Base-by-base conservation (phyloP, 2,797 vertebrate species). In the Podargus strigoides region DNA sequence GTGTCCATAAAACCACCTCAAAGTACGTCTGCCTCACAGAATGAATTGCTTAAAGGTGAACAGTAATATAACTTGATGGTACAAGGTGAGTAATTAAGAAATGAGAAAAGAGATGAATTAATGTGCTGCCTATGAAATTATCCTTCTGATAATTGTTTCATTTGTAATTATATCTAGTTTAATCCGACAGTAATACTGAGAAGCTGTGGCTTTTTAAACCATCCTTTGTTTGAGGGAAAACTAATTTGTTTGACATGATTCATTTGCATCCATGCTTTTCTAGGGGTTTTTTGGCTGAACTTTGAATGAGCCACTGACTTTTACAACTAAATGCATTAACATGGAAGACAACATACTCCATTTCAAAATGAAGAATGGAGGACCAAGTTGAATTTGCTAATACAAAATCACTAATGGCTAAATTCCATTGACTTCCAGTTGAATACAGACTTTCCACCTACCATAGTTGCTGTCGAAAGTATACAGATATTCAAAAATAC, bases 1-100 rank as follows among this genome's bases (percentile, higher is more conserved):
- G 67, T 58, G 50, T 49, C 83, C 73, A 30, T 84, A 92, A 94
- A 95, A 70, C 62, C 52, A 55, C 88, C 81, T 93, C 72, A 90
- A 89, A 94, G 74, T 60, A 59, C 24, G 28, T 86, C 64, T 87
- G 44, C 52, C 52, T 89, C 59, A 63, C 20, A 28, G 44, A 84
- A 8, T 62, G 72, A 93, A 70, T 68, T 87, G 74, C 84, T 94
- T 81, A 67, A 77, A 94, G 88, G 84, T 92, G 93, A 85, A 72
- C 34, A 79, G 47, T 52, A 88, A 59, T 36, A 46, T 62, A 85
- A 85, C 24, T 75, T 78, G 34, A 28, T 90, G 44, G 78, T 87
- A 53, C 22, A 67, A 70, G 59, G 47, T 69, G 42, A 79, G 55
- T 79, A 90, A 95, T 88, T 90, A 90, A 78, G 55, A 91, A 88